Evolutionary conservation across 35 echinoderm and acorn worm genomes (phyloP), one percentile per base, ranked within the genome.

Genomic region (Stichopus chloronotus): DNA sequence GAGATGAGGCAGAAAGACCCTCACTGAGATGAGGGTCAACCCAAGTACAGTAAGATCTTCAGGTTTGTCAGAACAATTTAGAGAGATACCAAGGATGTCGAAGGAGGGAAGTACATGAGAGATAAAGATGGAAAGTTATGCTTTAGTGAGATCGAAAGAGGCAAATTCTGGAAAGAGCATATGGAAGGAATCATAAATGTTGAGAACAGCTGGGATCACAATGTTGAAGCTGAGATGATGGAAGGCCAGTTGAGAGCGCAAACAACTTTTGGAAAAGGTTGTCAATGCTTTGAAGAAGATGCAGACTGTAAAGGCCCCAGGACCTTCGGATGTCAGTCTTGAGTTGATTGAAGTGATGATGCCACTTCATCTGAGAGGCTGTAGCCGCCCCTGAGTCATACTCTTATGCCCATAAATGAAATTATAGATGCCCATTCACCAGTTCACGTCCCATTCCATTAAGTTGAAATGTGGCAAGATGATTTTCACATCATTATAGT

Each of bases 141-240:
- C 78, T 80, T 80, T 23, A 80, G 25, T 80, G 78, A 80, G 25
- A 80, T 43, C 14, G 78, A 80, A 43, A 80, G 78, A 80, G 78
- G 78, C 25, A 80, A 43, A 43, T 17, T 80, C 78, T 80, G 78
- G 78, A 80, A 43, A 80, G 78, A 80, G 25, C 78, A 80, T 43
- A 80, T 80, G 78, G 78, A 80, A 80, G 78, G 78, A 80, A 80
- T 80, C 78, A 80, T 80, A 43, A 80, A 80, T 80, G 78, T 80
- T 17, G 78, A 80, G 25, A 80, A 80, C 22, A 80, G 25, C 78
- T 80, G 78, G 78, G 78, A 80, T 80, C 78, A 80, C 22, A 80
- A 17, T 43, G 25, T 43, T 20, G 78, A 80, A 80, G 78, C 78
- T 43, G 78, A 80, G 78, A 80, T 20, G 78, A 23, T 80, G 78